phyloP scores from a whole-genome alignment of 2,888 invertebrate species.

The Polymixis flavicincta region DNA sequence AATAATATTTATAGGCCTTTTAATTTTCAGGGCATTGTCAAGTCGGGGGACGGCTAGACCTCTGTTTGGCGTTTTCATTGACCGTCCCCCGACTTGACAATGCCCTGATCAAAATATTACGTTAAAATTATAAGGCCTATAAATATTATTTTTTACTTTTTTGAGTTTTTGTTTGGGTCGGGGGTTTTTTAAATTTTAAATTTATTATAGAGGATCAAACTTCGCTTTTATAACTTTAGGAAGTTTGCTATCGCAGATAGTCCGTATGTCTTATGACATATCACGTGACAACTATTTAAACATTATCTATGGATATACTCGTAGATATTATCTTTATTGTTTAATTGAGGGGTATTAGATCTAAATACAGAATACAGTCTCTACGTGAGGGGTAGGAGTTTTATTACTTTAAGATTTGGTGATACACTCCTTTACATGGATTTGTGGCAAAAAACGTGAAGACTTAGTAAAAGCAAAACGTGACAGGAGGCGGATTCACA shows the following conservation, averaged over 20 bases:
- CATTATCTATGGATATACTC: slow-evolving; percentile 16
- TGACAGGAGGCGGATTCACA: background rate
- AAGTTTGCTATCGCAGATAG: background rate
- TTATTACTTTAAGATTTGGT: slow-evolving; percentile 2
- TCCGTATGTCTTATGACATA: background rate
- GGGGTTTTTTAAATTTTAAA: too few relatives aligned
- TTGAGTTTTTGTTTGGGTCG: too few relatives aligned
- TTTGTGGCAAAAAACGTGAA: background rate
- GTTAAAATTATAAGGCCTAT: too few relatives aligned
- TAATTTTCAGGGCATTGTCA: too few relatives aligned
- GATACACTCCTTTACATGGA: background rate
- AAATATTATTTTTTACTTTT: too few relatives aligned
- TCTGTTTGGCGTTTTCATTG: too few relatives aligned
- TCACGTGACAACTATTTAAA: background rate
- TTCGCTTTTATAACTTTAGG: background rate
- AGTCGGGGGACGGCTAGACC: too few relatives aligned
- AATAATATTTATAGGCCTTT: too few relatives aligned
- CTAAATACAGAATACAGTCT: background rate
- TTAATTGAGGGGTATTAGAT: background rate
- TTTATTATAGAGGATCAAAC: background rate
- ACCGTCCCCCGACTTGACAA: too few relatives aligned
- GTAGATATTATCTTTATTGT: slow-evolving; percentile 6
- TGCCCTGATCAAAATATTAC: too few relatives aligned
- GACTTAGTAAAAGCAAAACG: background rate
- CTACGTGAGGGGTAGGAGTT: background rate